Conservation (phyloP, 2,113 vertebrate species). For the Brachirus orientalis region DNA sequence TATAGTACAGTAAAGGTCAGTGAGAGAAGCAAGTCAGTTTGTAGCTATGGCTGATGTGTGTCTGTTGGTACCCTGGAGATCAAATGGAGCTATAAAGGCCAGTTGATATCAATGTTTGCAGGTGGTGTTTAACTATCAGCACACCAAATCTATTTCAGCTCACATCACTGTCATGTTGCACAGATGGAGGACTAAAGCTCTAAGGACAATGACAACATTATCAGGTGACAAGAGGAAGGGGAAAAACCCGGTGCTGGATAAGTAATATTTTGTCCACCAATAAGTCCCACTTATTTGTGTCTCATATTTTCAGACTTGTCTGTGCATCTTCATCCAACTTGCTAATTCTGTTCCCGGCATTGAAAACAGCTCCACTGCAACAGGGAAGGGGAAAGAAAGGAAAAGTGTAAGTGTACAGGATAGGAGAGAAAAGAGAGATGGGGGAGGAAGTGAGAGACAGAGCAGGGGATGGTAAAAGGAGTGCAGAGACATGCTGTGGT, state of each 20-base stretch:
- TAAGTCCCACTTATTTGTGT: slow-evolving; percentile 27
- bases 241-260: background rate
- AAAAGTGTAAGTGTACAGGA: slow-evolving; percentile 17
- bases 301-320: slow-evolving; percentile 20
- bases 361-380: slow-evolving; percentile 34
- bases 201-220: background rate
- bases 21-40: background rate
- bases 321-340: slow-evolving; percentile 42
- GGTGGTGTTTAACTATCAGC: slow-evolving; percentile 21
- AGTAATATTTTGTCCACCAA: background rate
- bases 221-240: background rate
- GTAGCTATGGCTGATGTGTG: background rate
- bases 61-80: slow-evolving; percentile 26
- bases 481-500: slow-evolving; percentile 67
- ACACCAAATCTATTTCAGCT: slow-evolving; percentile 29
- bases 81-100: slow-evolving; percentile 20
- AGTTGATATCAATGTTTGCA: no score
- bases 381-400: slow-evolving; percentile 12
- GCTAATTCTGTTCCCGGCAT: slow-evolving; percentile 46
- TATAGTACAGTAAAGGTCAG: slow-evolving; percentile 49
- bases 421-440: slow-evolving; percentile 29
- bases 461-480: slow-evolving; percentile 60
- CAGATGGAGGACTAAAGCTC: background rate
- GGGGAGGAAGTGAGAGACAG: slow-evolving; percentile 64
- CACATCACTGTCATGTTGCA: slow-evolving; percentile 8